Percentiles rank a stretch among this genome's conserved stretches.
Conservation (phyloP, 2,888 invertebrate genomes). For the Ophraella communa region DNA sequence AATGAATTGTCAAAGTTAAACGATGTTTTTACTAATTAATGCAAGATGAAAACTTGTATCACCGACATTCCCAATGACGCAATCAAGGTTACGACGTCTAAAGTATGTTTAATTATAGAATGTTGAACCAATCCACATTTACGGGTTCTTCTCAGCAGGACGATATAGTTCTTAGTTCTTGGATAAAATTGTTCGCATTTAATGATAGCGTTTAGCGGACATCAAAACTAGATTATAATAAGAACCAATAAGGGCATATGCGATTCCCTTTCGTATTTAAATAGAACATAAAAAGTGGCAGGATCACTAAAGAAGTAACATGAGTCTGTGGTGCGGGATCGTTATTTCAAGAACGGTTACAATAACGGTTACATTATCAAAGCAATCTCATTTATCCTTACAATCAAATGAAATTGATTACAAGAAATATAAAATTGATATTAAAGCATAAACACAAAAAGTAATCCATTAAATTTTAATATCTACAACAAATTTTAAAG, state of each 20-base stretch:
- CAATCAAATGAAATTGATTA: too few species aligned
- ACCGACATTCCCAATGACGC: background rate
- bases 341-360: background rate
- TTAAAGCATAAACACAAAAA: too few species aligned
- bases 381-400: background rate
- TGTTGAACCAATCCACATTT: slow-evolving; percentile 9
- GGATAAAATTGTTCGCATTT: slow-evolving; percentile 21
- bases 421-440: too few species aligned
- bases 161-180: slow-evolving; percentile 23
- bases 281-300: slow-evolving; percentile 46
- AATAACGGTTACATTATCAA: background rate
- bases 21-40: background rate
- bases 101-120: slow-evolving; percentile 9
- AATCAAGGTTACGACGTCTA: background rate
- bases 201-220: slow-evolving; percentile 13
- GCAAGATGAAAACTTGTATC: background rate
- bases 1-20: background rate
- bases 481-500: too few species aligned
- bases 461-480: too few species aligned
- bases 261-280: slow-evolving; percentile 47
- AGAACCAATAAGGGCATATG: slow-evolving; percentile 34
- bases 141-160: slow-evolving; percentile 4
- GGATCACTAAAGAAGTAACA: slow-evolving; percentile 2
- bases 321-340: background rate
- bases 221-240: slow-evolving; percentile 20